Evolutionary conservation across 2,888 invertebrate genomes (phyloP), one percentile per base, ranked within the genome.

Genomic region (Catotricha subobsoleta): DNA sequence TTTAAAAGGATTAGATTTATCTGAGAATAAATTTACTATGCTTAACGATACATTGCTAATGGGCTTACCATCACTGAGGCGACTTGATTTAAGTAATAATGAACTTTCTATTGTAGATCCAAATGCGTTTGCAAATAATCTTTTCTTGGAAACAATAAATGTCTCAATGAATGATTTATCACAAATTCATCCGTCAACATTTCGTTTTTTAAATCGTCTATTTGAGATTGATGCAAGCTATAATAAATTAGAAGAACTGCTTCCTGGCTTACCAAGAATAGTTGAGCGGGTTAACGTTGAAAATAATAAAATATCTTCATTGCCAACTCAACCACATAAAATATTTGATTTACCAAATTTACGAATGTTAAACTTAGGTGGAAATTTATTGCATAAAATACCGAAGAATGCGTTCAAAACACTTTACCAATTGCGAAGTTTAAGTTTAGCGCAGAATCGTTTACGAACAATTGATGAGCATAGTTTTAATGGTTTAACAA

Each of bases 1-100:
- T 7, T 62, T 87, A 3, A 87, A 86, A 66, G 87, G 87, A 1
- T 60, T 90, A 43, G 87, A 88, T 62, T 62, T 88, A 28, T 78
- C 84, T 0, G 67, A 69, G 43, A 88, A 88, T 54, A 74, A 72
- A 46, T 77, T 83, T 49, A 69, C 74, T 45, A 69, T 72, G 16
- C 57, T 88, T 15, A 80, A 81, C 52, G 73, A 79, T 1, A 69
- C 74, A 42, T 60, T 84, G n/a, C 57, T 86, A 28, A 71, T 71
- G 9, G 82, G 83, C 48, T 58, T 84, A 39, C 84, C 83, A 15
- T 79, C 77, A 1, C 58, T 87, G 37, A 64, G 86, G 44, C 72
- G 79, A 45, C 64, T 88, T 12, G 83, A 87, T 62, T 59, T 87
- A 16, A 80, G 81, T 52, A 69, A 72, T 42, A 88, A 88, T 53